Conservation (phyloP, 2,888 invertebrate species). For the Bhutanitis thaidina region DNA sequence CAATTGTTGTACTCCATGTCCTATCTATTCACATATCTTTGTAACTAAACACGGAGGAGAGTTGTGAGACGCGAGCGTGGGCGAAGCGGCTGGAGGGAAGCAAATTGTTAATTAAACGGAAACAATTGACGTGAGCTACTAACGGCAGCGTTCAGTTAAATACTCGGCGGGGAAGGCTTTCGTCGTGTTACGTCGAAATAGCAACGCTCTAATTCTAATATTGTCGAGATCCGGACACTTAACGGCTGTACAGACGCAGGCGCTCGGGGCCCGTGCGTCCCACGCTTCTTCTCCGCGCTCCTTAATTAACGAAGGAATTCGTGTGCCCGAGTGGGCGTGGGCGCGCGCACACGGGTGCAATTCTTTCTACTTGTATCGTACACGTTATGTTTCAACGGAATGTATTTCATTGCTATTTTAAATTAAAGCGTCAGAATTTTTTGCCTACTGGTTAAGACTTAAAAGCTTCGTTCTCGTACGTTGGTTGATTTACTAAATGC, state of each 20-base stretch:
- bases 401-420: no score
- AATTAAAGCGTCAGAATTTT: no score
- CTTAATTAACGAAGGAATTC: constrained; percentile 20
- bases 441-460: no score
- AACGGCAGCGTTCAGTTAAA: constrained; percentile 1
- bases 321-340: constrained; percentile 2
- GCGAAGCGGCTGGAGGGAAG: background rate
- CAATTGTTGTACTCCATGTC: constrained; percentile 5
- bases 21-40: background rate
- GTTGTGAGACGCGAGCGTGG: background rate
- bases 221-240: background rate
- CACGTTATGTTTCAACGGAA: background rate
- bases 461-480: no score
- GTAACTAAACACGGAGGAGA: background rate
- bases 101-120: constrained; percentile 5
- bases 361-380: background rate
- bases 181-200: constrained; percentile 7
- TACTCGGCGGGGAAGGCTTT: constrained; percentile 7
- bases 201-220: constrained; percentile 9
- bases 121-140: constrained; percentile 1
- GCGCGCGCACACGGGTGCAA: background rate
- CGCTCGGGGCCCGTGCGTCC: background rate
- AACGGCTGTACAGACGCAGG: constrained; percentile 5
- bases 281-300: background rate
- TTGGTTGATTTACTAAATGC: no score